Percentiles rank a stretch among this genome's conserved stretches.
phyloP scores from a whole-genome alignment of 2,888 invertebrate species.

The Seira musarum region DNA sequence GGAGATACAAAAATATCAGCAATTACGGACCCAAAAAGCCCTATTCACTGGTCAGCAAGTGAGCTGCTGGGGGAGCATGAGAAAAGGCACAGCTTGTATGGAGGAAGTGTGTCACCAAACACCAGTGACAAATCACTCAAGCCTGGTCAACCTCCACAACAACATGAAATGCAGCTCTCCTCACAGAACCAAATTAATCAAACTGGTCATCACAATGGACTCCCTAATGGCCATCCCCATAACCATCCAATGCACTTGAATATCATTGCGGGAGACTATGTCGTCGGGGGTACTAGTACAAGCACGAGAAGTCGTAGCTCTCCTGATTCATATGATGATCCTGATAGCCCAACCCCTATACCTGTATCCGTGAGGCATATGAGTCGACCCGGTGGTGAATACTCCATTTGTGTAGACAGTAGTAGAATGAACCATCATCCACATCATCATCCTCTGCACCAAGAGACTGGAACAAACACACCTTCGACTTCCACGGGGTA shows the following conservation, averaged over 20 bases:
- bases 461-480: slow-evolving; percentile 44
- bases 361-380: slow-evolving; percentile 67
- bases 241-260: slow-evolving; percentile 62
- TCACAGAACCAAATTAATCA: slow-evolving; percentile 53
- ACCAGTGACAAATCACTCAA: slow-evolving; percentile 58
- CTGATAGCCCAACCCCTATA: slow-evolving; percentile 67
- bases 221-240: slow-evolving; percentile 56
- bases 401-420: slow-evolving; percentile 65
- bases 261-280: slow-evolving; percentile 63
- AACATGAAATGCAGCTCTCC: slow-evolving; percentile 59
- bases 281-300: slow-evolving; percentile 54
- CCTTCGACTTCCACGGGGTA: slow-evolving; percentile 31
- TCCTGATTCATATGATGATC: slow-evolving; percentile 69
- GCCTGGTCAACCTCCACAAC: slow-evolving; percentile 39
- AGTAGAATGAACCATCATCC: slow-evolving; percentile 54
- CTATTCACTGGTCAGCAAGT: slow-evolving; percentile 75
- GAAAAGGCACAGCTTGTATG: slow-evolving; percentile 75
- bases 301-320: slow-evolving; percentile 65
- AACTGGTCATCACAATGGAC: slow-evolving; percentile 53
- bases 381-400: slow-evolving; percentile 56
- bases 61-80: slow-evolving; percentile 77
- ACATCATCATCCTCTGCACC: slow-evolving; percentile 43
- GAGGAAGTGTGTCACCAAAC: slow-evolving; percentile 64
- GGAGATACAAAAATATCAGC: slow-evolving; percentile 68
- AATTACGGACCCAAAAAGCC: slow-evolving; percentile 68